Conservation (phyloP, 1,140 invertebrate genomes). For the Lepidurus apus region DNA sequence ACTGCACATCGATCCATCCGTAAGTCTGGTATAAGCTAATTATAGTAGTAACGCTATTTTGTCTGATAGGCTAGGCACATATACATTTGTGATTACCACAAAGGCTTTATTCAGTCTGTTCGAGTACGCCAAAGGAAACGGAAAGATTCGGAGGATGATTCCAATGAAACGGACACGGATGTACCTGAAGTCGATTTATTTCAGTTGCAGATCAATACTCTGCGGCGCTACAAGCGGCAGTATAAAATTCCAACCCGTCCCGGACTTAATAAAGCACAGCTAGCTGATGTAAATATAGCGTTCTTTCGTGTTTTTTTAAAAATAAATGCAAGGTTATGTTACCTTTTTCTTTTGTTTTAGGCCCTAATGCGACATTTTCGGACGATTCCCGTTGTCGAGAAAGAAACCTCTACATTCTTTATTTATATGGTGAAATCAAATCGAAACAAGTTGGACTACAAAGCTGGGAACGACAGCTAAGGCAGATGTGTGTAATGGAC, state of each 20-base stretch:
- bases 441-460: slow-evolving; percentile 85
- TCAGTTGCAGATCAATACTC: slow-evolving; percentile 85
- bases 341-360: slow-evolving; percentile 53
- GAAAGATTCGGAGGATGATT: slow-evolving; percentile 89
- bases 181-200: slow-evolving; percentile 50
- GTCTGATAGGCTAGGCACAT: slow-evolving; percentile 75
- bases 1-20: slow-evolving; percentile 76
- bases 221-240: slow-evolving; percentile 86
- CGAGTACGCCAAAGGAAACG: slow-evolving; percentile 73
- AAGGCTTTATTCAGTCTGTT: slow-evolving; percentile 88
- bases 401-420: slow-evolving; percentile 91
- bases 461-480: slow-evolving; percentile 42
- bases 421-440: slow-evolving; percentile 95
- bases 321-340: slow-evolving; percentile 24
- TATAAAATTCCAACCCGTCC: slow-evolving; percentile 85
- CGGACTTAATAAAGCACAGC: slow-evolving; percentile 86
- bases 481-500: neutral
- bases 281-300: slow-evolving; percentile 71
- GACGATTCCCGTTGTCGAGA: slow-evolving; percentile 86
- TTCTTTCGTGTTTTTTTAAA: slow-evolving; percentile 31
- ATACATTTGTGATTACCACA: slow-evolving; percentile 96
- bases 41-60: slow-evolving; percentile 19
- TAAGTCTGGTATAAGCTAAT: slow-evolving; percentile 46
- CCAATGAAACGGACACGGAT: slow-evolving; percentile 59
- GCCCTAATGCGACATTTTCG: slow-evolving; percentile 90